Evolutionary conservation across 2,797 vertebrate species (phyloP).

Genomic region (Merluccius polli): DNA sequence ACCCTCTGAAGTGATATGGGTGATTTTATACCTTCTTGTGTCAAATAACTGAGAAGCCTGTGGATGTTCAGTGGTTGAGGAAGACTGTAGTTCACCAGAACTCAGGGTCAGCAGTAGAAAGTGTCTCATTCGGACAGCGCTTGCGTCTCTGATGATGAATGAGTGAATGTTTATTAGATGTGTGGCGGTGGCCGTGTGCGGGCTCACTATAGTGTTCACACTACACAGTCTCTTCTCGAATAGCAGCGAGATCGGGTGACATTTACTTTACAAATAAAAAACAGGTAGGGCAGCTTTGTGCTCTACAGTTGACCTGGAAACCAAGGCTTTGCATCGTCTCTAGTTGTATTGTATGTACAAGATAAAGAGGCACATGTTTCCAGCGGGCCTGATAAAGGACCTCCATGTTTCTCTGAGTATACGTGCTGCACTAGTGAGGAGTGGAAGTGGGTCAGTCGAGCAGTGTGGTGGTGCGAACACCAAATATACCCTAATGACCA

Average conservation of each 20-base stretch:
- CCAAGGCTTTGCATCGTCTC: background rate
- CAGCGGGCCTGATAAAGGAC: background rate
- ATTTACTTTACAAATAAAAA: constrained; percentile 39
- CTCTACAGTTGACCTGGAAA: constrained; percentile 27
- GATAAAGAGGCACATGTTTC: background rate
- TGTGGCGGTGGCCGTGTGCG: background rate
- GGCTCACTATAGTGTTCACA: background rate
- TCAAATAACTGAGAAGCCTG: background rate
- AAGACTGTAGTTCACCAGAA: background rate
- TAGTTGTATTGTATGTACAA: background rate
- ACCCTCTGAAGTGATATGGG: background rate
- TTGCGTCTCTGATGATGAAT: background rate
- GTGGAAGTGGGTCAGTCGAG: constrained; percentile 41
- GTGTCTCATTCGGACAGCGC: background rate
- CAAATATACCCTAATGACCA: background rate
- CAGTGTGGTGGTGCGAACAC: background rate
- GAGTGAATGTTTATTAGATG: background rate
- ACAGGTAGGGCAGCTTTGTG: constrained; percentile 54
- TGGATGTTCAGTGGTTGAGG: background rate
- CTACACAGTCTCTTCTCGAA: constrained; percentile 12
- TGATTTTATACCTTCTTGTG: background rate
- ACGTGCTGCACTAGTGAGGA: background rate
- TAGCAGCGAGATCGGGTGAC: constrained; percentile 47
- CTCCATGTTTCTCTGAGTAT: constrained; percentile 13
- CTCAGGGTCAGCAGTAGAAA: background rate